phyloP scores from a whole-genome alignment of 2,113 vertebrate genomes.

The Prolemur simus region DNA sequence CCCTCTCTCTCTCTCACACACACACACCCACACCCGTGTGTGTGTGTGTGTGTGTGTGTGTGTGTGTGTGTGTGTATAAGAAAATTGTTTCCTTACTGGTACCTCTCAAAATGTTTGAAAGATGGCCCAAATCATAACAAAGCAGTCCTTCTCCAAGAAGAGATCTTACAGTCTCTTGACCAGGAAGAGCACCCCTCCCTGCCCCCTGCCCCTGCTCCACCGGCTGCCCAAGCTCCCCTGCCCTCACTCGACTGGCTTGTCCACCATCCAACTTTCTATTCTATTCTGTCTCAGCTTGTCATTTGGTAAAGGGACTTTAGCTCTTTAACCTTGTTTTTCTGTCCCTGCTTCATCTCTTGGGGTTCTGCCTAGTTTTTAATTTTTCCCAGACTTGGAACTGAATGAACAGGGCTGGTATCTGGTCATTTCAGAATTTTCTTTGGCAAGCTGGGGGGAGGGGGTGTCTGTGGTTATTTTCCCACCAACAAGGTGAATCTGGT shows the following conservation, averaged over 20 bases:
- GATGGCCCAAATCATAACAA: neutral
- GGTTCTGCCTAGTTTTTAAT: neutral
- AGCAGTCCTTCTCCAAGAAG: neutral
- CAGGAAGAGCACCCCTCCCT: neutral
- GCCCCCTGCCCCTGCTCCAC: neutral
- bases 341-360: neutral
- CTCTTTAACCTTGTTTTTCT: neutral
- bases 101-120: neutral
- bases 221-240: fast-evolving
- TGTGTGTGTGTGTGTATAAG: neutral
- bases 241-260: neutral
- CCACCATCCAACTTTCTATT: neutral
- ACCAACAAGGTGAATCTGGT: neutral
- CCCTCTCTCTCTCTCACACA: no score
- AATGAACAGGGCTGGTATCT: neutral
- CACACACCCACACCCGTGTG: neutral
- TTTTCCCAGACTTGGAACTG: neutral
- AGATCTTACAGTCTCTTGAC: neutral
- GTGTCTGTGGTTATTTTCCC: neutral
- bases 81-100: neutral
- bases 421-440: neutral
- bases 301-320: neutral
- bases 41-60: neutral
- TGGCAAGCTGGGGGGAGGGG: neutral
- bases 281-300: neutral